Percentiles rank a stretch among this genome's conserved stretches.
phyloP scores from a whole-genome alignment of 2,888 invertebrate genomes.

The Amphipyra berbera region DNA sequence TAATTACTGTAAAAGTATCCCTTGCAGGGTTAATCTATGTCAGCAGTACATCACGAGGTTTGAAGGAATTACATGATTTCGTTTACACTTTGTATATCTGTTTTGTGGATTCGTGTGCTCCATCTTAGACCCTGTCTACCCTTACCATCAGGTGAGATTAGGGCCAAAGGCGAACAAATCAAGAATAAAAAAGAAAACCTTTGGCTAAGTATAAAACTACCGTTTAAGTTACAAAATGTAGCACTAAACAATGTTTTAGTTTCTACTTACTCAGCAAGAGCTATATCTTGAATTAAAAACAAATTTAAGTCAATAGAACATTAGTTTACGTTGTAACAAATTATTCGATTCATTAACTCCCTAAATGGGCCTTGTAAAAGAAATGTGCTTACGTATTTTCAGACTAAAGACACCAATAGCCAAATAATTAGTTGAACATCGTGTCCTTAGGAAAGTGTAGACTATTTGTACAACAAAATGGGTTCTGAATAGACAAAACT shows the following conservation, averaged over 20 bases:
- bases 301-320: slow-evolving; percentile 39
- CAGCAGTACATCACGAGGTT: too few relatives aligned
- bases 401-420: slow-evolving; percentile 46
- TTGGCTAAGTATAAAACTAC: too few relatives aligned
- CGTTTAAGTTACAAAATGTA: background rate
- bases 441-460: slow-evolving; percentile 22
- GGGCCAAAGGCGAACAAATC: too few relatives aligned
- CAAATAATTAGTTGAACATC: slow-evolving; percentile 58
- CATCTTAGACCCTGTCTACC: too few relatives aligned
- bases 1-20: too few relatives aligned
- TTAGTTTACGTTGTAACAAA: slow-evolving; percentile 53
- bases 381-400: slow-evolving; percentile 40
- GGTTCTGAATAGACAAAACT: slow-evolving; percentile 5
- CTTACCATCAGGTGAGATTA: too few relatives aligned
- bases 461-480: slow-evolving; percentile 13
- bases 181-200: too few relatives aligned
- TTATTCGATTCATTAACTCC: slow-evolving; percentile 62
- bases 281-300: slow-evolving; percentile 12
- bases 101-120: too few relatives aligned
- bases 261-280: background rate
- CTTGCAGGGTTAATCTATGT: too few relatives aligned
- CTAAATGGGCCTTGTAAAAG: slow-evolving; percentile 54
- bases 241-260: background rate
- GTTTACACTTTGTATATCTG: too few relatives aligned
- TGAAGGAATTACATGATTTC: too few relatives aligned